Base-by-base conservation (phyloP, 2,888 invertebrate species). In the Acholoe squamosa region DNA sequence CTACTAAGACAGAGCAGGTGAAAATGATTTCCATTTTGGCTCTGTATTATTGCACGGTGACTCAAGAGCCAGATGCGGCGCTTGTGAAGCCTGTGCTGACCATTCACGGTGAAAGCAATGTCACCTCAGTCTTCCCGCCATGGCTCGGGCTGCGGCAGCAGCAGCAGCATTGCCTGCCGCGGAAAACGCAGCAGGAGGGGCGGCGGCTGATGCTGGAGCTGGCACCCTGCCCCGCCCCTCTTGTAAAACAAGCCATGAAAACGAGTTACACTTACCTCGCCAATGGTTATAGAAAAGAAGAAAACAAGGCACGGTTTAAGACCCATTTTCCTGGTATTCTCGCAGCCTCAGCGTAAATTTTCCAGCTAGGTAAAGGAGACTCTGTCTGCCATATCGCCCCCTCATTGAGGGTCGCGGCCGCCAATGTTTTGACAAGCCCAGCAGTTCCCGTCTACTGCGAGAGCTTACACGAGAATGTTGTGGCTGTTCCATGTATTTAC, bases 361-460 rank as follows among this genome's bases (percentile, higher is more conserved):
- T n/a, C 86, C 54, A 86, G 54, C 54, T 54, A 86, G 16, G 43
- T 33, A 14, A 33, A 33, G 22, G 80, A 86, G 56, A 54, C 86
- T 86, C 86, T 25, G 56, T 86, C 52, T 54, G 86, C 86, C 56
- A 86, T 86, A 52, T 86, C 86, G 86, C 86, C 84, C 86, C 86
- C 86, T 14, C 54, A 52, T 31, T 12, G 86, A 52, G 86, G 19
- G 52, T 33, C 54, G 31, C 19, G 25, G 12, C 54, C 56, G 56
- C 52, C 86, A 86, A 86, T 86, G 86, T 86, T 86, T 86, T 86
- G 86, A 86, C 86, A 86, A 52, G 52, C 86, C 54, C 86, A 56
- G 54, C 54, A 56, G 31, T 25, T 86, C 86, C 12, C 86, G 86
- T 19, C 84, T 43, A 10, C 34, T 43, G 77, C 77, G 77, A 33